phyloP scores from a whole-genome alignment of 2,888 invertebrate genomes.

The Sphecodes monilicornis region DNA sequence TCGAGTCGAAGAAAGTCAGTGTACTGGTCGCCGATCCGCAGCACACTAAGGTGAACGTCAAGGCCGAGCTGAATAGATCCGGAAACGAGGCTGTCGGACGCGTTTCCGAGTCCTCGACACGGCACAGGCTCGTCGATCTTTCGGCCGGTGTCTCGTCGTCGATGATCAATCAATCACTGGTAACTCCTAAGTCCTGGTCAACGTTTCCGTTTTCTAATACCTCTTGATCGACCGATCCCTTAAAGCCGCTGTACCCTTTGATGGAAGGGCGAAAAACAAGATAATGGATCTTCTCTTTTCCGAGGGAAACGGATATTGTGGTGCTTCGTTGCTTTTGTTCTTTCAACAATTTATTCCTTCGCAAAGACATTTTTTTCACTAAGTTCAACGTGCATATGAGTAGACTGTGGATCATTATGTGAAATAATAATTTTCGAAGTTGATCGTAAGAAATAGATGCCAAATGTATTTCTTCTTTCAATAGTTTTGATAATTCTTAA shows the following conservation, averaged over 20 bases:
- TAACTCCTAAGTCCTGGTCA: slow-evolving; percentile 32
- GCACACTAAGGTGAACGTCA: slow-evolving; percentile 88
- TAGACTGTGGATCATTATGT: too few species aligned
- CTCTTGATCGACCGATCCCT: slow-evolving; percentile 4
- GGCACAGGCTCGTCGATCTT: slow-evolving; percentile 67
- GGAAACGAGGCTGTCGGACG: slow-evolving; percentile 60
- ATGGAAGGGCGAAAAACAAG: background rate
- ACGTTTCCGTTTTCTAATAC: background rate
- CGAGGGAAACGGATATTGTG: background rate
- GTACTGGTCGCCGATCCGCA: slow-evolving; percentile 89
- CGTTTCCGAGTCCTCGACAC: slow-evolving; percentile 57
- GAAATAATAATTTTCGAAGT: too few species aligned
- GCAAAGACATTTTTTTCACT: background rate
- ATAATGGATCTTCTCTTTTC: background rate
- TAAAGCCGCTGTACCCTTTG: background rate
- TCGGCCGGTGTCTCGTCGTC: slow-evolving; percentile 72
- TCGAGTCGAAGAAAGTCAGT: slow-evolving; percentile 89
- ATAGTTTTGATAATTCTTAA: too few species aligned
- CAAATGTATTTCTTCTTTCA: too few species aligned
- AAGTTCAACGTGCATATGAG: too few species aligned
- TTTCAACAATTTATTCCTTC: background rate
- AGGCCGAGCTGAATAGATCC: slow-evolving; percentile 75
- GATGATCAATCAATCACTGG: slow-evolving; percentile 74
- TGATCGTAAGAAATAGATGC: too few species aligned
- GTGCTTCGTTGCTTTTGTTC: background rate